A percentile compares a stretch with the other conserved stretches of the same genome.
These are phyloP conservation scores for Xanthostigma xanthostigma DNA, from an alignment of 2,888 invertebrate species.

Conservation along the genomic window DNA sequence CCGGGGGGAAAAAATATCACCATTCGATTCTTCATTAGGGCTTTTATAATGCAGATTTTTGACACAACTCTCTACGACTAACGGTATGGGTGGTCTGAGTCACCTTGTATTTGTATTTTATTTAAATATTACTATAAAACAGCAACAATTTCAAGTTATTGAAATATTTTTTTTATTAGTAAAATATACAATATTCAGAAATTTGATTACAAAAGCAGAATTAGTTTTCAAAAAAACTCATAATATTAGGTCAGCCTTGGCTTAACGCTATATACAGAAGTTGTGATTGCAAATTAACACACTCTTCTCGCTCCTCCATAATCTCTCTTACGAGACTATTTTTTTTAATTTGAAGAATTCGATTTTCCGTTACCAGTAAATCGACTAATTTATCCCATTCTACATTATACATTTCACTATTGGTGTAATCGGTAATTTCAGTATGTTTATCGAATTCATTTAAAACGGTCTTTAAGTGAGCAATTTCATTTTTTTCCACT, in stretches of 20 bases:
- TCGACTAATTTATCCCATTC: constrained; percentile 25
- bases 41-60: too few species aligned
- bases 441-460: constrained; percentile 5
- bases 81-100: too few species aligned
- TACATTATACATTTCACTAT: constrained; percentile 13
- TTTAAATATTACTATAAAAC: too few species aligned
- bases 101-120: too few species aligned
- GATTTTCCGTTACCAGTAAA: constrained; percentile 27
- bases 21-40: too few species aligned
- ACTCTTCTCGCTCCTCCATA: constrained; percentile 28
- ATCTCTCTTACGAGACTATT: constrained; percentile 28
- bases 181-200: too few species aligned
- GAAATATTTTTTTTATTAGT: too few species aligned
- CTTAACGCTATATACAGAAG: constrained; percentile 6
- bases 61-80: too few species aligned
- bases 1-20: too few species aligned
- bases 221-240: too few species aligned
- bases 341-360: constrained; percentile 29
- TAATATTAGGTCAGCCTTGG: background rate
- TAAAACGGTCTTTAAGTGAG: constrained; percentile 17
- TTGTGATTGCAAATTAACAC: constrained; percentile 24
- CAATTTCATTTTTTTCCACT: constrained; percentile 57
- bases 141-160: too few species aligned
- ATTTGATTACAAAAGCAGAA: too few species aligned
- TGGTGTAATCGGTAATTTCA: constrained; percentile 9